Evolutionary conservation across 2,888 invertebrate species (phyloP).

Genomic region (Diploptera punctata): DNA sequence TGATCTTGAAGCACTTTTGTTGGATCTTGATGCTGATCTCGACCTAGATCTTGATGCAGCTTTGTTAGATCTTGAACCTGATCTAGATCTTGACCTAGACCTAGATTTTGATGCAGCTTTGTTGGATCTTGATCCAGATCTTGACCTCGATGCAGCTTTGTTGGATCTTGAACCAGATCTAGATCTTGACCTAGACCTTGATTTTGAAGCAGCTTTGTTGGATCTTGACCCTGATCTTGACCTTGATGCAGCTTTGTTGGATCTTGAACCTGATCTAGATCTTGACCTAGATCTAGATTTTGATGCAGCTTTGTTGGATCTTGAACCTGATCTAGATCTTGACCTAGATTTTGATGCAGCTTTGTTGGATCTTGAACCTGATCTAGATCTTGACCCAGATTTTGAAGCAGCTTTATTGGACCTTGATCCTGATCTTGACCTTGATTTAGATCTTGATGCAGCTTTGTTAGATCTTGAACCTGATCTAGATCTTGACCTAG

Average conservation of each 20-base stretch:
- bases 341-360: constrained; percentile 43
- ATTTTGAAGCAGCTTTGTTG: constrained; percentile 50
- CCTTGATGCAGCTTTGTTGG: constrained; percentile 1
- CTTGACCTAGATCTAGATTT: constrained; percentile 39
- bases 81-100: constrained; percentile 43
- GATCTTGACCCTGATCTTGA: constrained; percentile 50
- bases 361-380: constrained; percentile 43
- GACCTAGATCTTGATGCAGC: constrained; percentile 48
- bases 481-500: constrained; percentile 46
- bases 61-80: constrained; percentile 44
- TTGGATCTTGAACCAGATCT: constrained; percentile 43
- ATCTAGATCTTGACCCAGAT: constrained; percentile 44
- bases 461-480: constrained; percentile 14
- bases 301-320: constrained; percentile 39
- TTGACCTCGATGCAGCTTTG: constrained; percentile 43
- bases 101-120: constrained; percentile 45
- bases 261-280: constrained; percentile 38
- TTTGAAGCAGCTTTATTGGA: constrained; percentile 41
- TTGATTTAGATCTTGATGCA: constrained; percentile 42
- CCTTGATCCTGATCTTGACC: constrained; percentile 38
- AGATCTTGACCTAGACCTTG: constrained; percentile 46
- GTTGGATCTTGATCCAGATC: constrained; percentile 43
- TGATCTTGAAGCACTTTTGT: constrained; percentile 40
- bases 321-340: constrained; percentile 51
- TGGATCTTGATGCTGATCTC: constrained; percentile 43